Conservation (phyloP, 2,797 vertebrate species). For the Thaleichthys pacificus region DNA sequence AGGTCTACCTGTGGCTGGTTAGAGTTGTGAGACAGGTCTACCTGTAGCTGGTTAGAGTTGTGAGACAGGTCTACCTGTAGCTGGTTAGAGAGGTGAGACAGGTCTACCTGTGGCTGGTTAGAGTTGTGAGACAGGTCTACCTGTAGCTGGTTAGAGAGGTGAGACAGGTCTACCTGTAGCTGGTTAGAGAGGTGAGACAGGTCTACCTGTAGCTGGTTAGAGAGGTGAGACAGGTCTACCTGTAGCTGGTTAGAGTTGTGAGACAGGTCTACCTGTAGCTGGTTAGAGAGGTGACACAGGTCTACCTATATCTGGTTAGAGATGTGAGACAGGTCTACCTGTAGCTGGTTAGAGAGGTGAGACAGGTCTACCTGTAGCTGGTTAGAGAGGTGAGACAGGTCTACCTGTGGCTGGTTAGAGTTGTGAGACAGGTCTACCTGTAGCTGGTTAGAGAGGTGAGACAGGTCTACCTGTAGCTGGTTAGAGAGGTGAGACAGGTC, state of each 20-base stretch:
- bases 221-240: not conserved
- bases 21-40: not conserved
- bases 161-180: slow-evolving; percentile 9
- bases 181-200: slow-evolving; percentile 64
- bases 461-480: not conserved
- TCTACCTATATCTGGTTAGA: slow-evolving; percentile 72
- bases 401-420: not conserved
- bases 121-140: not conserved
- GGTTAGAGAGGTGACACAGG: not conserved
- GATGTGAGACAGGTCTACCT: not conserved
- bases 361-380: slow-evolving; percentile 67
- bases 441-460: slow-evolving; percentile 50
- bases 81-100: not conserved
- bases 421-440: slow-evolving; percentile 30
- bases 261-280: not conserved
- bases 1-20: not conserved
- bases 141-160: not conserved
- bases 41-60: slow-evolving; percentile 58
- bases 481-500: not conserved
- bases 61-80: not conserved
- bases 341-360: not conserved
- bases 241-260: slow-evolving; percentile 73
- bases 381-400: slow-evolving; percentile 35
- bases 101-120: not conserved
- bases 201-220: no score